Conservation (phyloP, 2,888 invertebrate genomes). For the Hypena proboscidalis region DNA sequence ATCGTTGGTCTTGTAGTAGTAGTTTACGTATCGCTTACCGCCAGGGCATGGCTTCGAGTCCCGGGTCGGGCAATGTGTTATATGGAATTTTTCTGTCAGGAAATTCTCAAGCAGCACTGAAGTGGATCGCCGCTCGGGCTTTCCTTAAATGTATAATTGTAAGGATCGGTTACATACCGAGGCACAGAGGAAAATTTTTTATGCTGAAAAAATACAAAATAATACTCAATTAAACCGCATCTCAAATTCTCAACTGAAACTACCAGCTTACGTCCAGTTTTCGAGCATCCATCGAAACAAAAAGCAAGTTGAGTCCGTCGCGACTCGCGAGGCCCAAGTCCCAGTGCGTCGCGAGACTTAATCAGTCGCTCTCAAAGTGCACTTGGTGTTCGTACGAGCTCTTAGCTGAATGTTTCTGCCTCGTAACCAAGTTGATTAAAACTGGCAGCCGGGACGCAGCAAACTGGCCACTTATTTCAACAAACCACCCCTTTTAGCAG, state of each 20-base stretch:
- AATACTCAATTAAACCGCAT: slow-evolving; percentile 8
- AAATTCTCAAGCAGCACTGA: too few relatives aligned
- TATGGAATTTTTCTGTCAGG: too few relatives aligned
- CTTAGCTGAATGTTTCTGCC: slow-evolving; percentile 51
- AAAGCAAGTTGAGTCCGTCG: slow-evolving; percentile 31
- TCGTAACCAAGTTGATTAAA: slow-evolving; percentile 70
- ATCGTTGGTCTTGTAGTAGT: too few relatives aligned
- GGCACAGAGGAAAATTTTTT: too few relatives aligned
- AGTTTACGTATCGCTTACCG: too few relatives aligned
- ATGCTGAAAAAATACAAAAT: too few relatives aligned
- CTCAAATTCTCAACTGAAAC: slow-evolving; percentile 19
- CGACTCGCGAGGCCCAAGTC: too few relatives aligned
- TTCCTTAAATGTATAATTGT: too few relatives aligned
- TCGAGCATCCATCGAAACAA: slow-evolving; percentile 31
- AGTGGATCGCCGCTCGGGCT: too few relatives aligned
- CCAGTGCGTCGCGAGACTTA: slow-evolving; percentile 52
- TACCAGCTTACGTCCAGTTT: slow-evolving; percentile 23
- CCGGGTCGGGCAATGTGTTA: too few relatives aligned
- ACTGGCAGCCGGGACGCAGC: slow-evolving; percentile 56
- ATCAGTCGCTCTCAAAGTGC: slow-evolving; percentile 65
- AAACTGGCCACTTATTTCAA: slow-evolving; percentile 66
- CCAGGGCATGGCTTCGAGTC: too few relatives aligned
- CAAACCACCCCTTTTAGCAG: slow-evolving; percentile 58
- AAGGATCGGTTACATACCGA: too few relatives aligned
- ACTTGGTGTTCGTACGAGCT: slow-evolving; percentile 59